These are phyloP conservation scores for Frankliniella fusca DNA, from an alignment of 2,888 invertebrate species.

Conservation along the genomic window DNA sequence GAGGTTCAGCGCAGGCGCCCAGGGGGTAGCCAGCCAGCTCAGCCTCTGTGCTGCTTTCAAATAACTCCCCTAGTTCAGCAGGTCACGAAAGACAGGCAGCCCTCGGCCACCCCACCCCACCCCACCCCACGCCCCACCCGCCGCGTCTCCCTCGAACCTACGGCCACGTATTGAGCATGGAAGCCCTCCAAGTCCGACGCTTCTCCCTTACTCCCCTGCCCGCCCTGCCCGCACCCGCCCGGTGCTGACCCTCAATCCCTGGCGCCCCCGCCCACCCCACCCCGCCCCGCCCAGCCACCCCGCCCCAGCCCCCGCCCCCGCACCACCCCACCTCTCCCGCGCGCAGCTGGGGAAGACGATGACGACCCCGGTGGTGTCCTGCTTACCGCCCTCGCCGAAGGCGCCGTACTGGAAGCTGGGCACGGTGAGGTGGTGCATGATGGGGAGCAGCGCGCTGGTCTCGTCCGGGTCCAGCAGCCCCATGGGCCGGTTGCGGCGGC, in stretches of 20 bases:
- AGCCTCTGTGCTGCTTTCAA: too few relatives aligned
- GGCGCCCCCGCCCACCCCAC: not conserved
- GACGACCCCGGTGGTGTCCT: not conserved
- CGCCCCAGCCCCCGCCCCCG: not conserved
- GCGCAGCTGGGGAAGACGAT: not conserved
- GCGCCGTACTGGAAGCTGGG: slow-evolving; percentile 5
- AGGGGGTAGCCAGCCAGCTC: too few relatives aligned
- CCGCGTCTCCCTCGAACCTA: not conserved
- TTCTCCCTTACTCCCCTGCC: not conserved
- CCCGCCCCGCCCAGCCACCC: not conserved
- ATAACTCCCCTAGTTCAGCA: too few relatives aligned
- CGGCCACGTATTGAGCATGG: not conserved
- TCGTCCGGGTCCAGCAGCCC: not conserved
- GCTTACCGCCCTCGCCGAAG: not conserved
- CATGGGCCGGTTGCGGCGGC: not conserved
- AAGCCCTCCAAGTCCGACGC: not conserved
- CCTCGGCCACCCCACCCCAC: too few relatives aligned
- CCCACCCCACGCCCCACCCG: not conserved
- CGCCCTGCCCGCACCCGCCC: not conserved
- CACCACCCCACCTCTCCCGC: not conserved
- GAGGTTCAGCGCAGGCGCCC: too few relatives aligned
- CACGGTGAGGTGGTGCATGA: slow-evolving; percentile 8
- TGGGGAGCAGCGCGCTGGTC: not conserved
- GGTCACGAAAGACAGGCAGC: too few relatives aligned
- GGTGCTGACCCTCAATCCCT: not conserved